phyloP scores from a whole-genome alignment of 1,140 invertebrate genomes.

The Euwallacea fornicatus region DNA sequence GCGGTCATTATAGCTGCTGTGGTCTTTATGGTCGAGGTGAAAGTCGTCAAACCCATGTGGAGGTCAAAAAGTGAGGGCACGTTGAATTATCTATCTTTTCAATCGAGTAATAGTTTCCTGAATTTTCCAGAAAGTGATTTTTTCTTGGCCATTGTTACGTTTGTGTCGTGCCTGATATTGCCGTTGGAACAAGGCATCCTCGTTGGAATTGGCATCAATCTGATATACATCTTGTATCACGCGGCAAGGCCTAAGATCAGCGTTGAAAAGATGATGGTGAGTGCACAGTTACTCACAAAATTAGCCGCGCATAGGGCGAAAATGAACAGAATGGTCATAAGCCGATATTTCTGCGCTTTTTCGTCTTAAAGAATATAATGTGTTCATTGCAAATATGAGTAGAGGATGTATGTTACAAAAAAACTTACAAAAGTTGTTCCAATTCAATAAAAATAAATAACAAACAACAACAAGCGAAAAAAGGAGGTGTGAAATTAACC shows the following conservation, averaged over 20 bases:
- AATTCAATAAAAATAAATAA: too few species aligned
- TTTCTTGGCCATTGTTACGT: slow-evolving; percentile 81
- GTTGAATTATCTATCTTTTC: background rate
- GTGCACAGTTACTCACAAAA: too few species aligned
- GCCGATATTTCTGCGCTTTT: too few species aligned
- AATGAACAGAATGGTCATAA: too few species aligned
- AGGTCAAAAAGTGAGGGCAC: slow-evolving; percentile 69
- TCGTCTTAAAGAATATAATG: too few species aligned
- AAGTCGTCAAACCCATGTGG: slow-evolving; percentile 76
- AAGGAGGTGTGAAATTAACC: too few species aligned
- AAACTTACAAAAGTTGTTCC: too few species aligned
- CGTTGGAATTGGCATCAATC: slow-evolving; percentile 84
- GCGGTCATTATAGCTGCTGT: slow-evolving; percentile 83
- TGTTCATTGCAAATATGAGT: too few species aligned
- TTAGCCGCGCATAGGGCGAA: too few species aligned
- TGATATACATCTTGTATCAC: slow-evolving; percentile 87
- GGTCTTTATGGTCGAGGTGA: slow-evolving; percentile 80
- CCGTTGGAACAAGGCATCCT: slow-evolving; percentile 89
- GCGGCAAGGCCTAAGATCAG: slow-evolving; percentile 83
- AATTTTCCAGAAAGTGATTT: slow-evolving; percentile 75
- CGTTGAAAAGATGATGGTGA: slow-evolving; percentile 69
- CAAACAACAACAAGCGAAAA: too few species aligned
- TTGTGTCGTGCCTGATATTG: slow-evolving; percentile 77
- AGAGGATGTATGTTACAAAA: too few species aligned
- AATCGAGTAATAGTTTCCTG: slow-evolving; percentile 31